Percentiles rank a stretch among this genome's conserved stretches.
These are phyloP conservation scores for Piprites chloris DNA, from an alignment of 2,113 vertebrate species.

Conservation along the genomic window DNA sequence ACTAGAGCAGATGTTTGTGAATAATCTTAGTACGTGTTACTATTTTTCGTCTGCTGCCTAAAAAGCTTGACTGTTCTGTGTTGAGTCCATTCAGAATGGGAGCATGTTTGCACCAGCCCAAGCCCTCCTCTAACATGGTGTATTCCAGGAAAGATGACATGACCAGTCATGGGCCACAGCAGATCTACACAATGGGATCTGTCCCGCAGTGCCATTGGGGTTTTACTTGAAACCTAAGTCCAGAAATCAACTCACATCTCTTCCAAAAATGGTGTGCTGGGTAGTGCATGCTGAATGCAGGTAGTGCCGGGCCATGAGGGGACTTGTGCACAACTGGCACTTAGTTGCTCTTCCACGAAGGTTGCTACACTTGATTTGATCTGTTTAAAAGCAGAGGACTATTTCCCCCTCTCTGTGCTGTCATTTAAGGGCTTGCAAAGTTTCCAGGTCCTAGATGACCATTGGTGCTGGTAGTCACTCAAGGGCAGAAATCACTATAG, in stretches of 20 bases:
- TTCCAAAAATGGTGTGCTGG: background rate
- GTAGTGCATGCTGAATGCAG: background rate
- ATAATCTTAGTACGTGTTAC: background rate
- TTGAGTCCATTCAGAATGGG: background rate
- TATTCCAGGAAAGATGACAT: background rate
- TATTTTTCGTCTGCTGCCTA: background rate
- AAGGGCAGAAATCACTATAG: background rate
- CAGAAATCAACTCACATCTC: background rate
- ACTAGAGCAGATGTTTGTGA: constrained; percentile 53
- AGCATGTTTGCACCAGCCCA: background rate
- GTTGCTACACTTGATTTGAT: background rate
- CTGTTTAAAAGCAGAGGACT: background rate
- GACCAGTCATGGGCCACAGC: background rate
- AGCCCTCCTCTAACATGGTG: background rate
- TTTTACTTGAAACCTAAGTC: background rate
- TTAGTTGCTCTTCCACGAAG: background rate
- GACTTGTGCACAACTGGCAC: background rate
- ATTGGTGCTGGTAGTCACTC: background rate
- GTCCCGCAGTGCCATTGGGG: background rate
- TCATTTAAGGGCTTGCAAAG: background rate
- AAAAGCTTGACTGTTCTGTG: fast-evolving
- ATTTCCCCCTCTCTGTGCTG: background rate
- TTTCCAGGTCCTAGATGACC: background rate
- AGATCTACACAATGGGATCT: background rate
- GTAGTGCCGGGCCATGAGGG: background rate